Percentiles rank a stretch among this genome's conserved stretches.
Conservation (phyloP, 1,140 invertebrate genomes). For the Xylocopa sonorina region DNA sequence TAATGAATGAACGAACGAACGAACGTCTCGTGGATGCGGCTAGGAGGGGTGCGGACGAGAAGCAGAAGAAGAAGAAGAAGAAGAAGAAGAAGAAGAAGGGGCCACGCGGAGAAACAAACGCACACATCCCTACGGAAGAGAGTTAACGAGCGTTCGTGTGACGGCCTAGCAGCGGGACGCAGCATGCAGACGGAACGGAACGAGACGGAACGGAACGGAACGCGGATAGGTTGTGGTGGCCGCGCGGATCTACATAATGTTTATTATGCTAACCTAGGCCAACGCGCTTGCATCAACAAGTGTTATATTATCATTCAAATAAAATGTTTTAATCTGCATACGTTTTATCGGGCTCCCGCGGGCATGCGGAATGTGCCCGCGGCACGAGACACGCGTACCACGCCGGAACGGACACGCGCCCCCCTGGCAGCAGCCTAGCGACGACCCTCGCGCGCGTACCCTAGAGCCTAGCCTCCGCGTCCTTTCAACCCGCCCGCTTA, state of each 20-base stretch:
- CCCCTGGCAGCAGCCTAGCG: background rate
- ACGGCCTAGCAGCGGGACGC: too few species aligned
- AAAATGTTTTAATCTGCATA: slow-evolving; percentile 83
- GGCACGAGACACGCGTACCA: slow-evolving; percentile 77
- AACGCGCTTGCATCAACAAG: slow-evolving; percentile 82
- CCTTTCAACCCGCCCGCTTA: background rate
- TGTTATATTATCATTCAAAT: slow-evolving; percentile 83
- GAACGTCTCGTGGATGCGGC: slow-evolving; percentile 74
- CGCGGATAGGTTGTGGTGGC: slow-evolving; percentile 57
- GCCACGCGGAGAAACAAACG: slow-evolving; percentile 20
- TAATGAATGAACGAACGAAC: slow-evolving; percentile 80
- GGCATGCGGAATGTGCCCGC: slow-evolving; percentile 77
- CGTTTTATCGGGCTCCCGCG: slow-evolving; percentile 81
- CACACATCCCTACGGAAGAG: slow-evolving; percentile 21
- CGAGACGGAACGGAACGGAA: too few species aligned
- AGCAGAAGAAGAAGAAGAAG: too few species aligned
- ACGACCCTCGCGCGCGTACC: background rate
- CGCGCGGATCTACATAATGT: slow-evolving; percentile 80
- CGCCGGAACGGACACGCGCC: slow-evolving; percentile 44
- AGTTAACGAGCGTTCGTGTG: slow-evolving; percentile 57
- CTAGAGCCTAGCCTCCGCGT: background rate
- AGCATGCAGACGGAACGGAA: slow-evolving; percentile 59
- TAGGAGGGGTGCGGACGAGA: slow-evolving; percentile 54
- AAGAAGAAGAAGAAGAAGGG: too few species aligned
- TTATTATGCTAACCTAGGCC: slow-evolving; percentile 82